These are phyloP conservation scores for Phalloptychus januarius DNA, from an alignment of 2,797 vertebrate species.

Conservation along the genomic window DNA sequence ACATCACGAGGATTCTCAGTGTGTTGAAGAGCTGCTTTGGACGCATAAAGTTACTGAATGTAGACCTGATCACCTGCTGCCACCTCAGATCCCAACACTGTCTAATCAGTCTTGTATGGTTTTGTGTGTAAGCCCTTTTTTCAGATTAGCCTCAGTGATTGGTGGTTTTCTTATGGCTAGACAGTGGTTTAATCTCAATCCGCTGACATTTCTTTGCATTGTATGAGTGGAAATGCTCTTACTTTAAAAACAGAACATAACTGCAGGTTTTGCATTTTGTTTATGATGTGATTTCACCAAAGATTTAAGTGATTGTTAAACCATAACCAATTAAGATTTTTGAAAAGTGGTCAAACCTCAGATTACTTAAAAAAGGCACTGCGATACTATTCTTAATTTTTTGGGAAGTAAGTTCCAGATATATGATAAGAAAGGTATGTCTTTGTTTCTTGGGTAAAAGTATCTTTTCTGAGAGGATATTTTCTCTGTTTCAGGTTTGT, in stretches of 20 bases:
- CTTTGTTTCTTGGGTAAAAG: background rate
- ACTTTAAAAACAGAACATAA: background rate
- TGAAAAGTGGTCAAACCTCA: no score
- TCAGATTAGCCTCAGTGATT: background rate
- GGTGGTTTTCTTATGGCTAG: background rate
- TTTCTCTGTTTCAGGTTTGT: conserved; percentile 84
- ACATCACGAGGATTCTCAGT: no score
- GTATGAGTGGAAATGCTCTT: background rate
- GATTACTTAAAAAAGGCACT: background rate
- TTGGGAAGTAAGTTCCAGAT: background rate
- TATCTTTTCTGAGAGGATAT: conserved; percentile 11
- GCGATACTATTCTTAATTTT: background rate
- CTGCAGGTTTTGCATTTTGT: background rate
- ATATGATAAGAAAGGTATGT: background rate
- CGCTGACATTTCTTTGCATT: background rate
- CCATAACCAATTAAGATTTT: background rate
- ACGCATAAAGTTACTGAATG: no score
- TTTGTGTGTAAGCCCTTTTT: background rate
- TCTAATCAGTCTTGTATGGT: background rate
- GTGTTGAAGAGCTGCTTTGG: no score
- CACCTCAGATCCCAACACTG: background rate
- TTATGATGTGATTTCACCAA: background rate
- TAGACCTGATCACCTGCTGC: background rate
- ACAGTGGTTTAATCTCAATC: background rate
- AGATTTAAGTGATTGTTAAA: background rate